Evolutionary conservation across 2,888 invertebrate species (phyloP).

Genomic region (Diarsia rubi): DNA sequence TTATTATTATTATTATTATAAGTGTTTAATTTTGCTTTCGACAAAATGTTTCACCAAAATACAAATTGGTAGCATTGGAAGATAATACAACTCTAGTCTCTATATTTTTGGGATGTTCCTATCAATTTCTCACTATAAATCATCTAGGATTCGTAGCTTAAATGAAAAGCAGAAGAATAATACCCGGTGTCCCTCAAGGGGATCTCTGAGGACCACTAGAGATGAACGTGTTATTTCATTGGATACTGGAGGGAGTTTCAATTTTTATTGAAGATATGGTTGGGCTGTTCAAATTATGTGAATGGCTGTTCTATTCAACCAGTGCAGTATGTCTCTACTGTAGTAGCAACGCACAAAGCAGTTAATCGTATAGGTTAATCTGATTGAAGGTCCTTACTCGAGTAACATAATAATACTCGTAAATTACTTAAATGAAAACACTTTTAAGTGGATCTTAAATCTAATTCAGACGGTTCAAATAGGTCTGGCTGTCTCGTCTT

Average conservation of each 20-base stretch:
- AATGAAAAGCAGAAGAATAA: background rate
- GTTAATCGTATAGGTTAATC: background rate
- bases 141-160: background rate
- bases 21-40: background rate
- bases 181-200: background rate
- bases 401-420: background rate
- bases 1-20: no score
- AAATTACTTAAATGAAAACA: constrained; percentile 27
- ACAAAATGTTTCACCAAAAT: background rate
- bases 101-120: background rate
- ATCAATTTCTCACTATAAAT: background rate
- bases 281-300: background rate
- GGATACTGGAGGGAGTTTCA: background rate
- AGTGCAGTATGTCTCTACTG: background rate
- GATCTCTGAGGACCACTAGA: background rate
- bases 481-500: constrained; percentile 29
- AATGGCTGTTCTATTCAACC: background rate
- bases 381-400: background rate
- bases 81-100: no score
- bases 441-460: constrained; percentile 32
- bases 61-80: background rate
- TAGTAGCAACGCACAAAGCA: background rate
- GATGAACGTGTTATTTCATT: background rate
- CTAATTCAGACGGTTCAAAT: constrained; percentile 33
- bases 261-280: background rate